A percentile compares a stretch with the other conserved stretches of the same genome.
These are phyloP conservation scores for Holothuria leucospilota DNA, from an alignment of 53 echinoderm and acorn worm species.

Conservation along the genomic window DNA sequence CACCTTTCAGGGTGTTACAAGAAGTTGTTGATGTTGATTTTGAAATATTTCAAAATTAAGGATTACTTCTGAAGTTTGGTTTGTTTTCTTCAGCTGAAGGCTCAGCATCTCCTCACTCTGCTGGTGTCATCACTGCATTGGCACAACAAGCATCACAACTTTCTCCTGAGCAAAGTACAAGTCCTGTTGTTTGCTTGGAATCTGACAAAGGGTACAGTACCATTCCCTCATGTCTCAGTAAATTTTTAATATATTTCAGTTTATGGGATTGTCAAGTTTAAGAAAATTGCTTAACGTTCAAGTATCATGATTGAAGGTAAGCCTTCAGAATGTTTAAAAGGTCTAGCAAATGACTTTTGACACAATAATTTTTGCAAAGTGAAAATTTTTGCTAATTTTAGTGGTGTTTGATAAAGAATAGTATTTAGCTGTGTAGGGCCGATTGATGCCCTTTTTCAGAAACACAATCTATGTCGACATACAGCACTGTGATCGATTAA, in stretches of 20 bases:
- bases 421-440: too few species aligned
- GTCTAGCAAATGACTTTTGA: too few species aligned
- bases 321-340: too few species aligned
- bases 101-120: constrained; percentile 74
- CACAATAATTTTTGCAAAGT: neutral
- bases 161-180: constrained; percentile 68
- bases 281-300: neutral
- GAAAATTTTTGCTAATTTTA: too few species aligned
- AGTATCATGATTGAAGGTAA: too few species aligned
- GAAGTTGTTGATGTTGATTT: neutral
- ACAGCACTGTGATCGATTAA: too few species aligned
- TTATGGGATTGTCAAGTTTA: neutral
- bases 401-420: too few species aligned
- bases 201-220: constrained; percentile 87
- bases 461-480: too few species aligned
- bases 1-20: too few species aligned
- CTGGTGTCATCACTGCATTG: constrained; percentile 80
- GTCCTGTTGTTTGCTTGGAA: constrained; percentile 92
- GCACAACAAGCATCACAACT: constrained; percentile 83
- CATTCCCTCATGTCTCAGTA: neutral
- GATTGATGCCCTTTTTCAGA: too few species aligned
- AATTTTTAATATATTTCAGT: neutral
- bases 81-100: constrained; percentile 76
- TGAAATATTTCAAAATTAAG: neutral
- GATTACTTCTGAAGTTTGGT: neutral